Evolutionary conservation across 2,888 invertebrate species (phyloP).

Genomic region (Hipparchia semele): DNA sequence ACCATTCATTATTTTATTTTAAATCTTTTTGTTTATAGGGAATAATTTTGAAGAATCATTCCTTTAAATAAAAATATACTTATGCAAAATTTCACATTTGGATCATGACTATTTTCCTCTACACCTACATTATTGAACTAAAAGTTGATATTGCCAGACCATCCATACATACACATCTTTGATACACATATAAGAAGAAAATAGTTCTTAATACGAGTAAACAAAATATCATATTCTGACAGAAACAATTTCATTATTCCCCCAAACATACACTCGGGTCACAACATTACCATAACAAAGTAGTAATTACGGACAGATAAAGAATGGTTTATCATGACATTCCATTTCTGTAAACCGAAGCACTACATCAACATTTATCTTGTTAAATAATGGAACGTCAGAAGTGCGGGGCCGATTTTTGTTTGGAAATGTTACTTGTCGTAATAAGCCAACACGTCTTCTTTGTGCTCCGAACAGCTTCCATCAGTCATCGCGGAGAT

Average conservation of each 20-base stretch:
- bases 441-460: conserved; percentile 77
- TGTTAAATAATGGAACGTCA: conserved; percentile 77
- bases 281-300: conserved; percentile 36
- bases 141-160: too few species aligned
- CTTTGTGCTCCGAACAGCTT: conserved; percentile 54
- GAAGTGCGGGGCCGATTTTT: conserved; percentile 60
- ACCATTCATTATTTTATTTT: too few species aligned
- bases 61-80: too few species aligned
- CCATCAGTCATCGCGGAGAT: conserved; percentile 65
- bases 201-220: background rate
- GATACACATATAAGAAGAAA: too few species aligned
- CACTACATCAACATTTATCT: conserved; percentile 67
- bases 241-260: conserved; percentile 22
- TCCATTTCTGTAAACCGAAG: conserved; percentile 37
- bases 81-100: too few species aligned
- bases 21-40: too few species aligned
- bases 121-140: too few species aligned
- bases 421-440: conserved; percentile 64
- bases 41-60: too few species aligned
- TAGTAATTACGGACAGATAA: conserved; percentile 37
- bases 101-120: too few species aligned
- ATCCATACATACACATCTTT: too few species aligned
- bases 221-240: background rate
- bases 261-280: conserved; percentile 24
- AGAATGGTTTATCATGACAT: conserved; percentile 39